phyloP scores from a whole-genome alignment of 2,797 vertebrate genomes.

The Lepus townsendii region DNA sequence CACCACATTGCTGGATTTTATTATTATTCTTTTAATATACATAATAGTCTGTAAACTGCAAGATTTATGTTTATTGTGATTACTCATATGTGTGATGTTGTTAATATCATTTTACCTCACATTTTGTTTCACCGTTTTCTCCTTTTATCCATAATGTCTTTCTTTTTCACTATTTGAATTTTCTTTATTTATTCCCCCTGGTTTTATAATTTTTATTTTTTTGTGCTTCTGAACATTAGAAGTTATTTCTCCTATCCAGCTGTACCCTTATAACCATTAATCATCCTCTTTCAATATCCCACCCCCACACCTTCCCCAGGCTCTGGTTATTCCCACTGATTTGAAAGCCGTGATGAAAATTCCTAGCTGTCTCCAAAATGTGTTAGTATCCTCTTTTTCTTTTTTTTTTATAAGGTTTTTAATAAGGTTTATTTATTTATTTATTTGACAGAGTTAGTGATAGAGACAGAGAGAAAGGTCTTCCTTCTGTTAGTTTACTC shows the following conservation, averaged over 20 bases:
- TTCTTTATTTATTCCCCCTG: not conserved
- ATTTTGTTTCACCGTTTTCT: not conserved
- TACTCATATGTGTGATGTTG: not conserved
- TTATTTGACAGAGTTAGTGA: no score
- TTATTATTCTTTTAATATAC: constrained; percentile 6
- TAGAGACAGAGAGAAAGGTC: no score
- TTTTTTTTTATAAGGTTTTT: no score
- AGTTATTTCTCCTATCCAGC: no score
- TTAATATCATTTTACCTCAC: not conserved
- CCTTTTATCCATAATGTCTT: not conserved
- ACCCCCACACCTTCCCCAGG: no score
- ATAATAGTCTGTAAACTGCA: not conserved
- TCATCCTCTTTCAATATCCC: no score
- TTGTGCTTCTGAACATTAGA: no score
- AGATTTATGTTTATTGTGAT: constrained; percentile 21
- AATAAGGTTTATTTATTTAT: no score
- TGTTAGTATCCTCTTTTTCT: not conserved
- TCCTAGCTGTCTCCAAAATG: not conserved
- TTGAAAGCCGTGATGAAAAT: not conserved
- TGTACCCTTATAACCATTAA: no score
- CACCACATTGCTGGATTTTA: constrained; percentile 42
- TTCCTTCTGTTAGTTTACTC: no score
- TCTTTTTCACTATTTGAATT: constrained; percentile 19
- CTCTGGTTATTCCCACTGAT: not conserved
- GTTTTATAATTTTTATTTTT: no score